Base-by-base conservation (phyloP, 2,797 vertebrate genomes). In the Sebastes umbrosus region DNA sequence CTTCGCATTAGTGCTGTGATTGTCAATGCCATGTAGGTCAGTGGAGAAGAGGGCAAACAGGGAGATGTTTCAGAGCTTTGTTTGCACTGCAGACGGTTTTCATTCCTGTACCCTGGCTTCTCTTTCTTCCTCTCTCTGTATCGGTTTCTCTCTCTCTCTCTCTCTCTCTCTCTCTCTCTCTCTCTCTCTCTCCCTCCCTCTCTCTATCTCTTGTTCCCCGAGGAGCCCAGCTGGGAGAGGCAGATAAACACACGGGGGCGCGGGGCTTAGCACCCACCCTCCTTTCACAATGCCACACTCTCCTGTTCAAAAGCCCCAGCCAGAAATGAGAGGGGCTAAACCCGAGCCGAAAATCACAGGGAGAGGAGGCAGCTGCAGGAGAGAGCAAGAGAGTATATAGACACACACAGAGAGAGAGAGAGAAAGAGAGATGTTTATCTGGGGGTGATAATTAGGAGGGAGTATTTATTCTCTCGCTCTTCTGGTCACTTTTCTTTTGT, bases 171-270 rank as follows among this genome's bases (percentile, higher is more conserved):
- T 58, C 14, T 9, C 24, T n/a, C 14, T 9, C 25, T n/a, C 65
- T 62, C 65, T 59, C 69, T 27, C 27, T 27, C 27, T 2, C 32
- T 63, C 24, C 20, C 24, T 29, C 36, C 46, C 78, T 74, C 67
- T 67, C 57, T 86, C 80, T 88, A 75, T 88, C 87, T 86, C 88
- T 87, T 79, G 84, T 90, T 90, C 89, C 92, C 93, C 9, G 84
- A 92, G 94, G 94, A 94, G 85, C 90, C 90, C 94, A 94, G 95
- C 96, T 96, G 95, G 90, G 84, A 94, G 93, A 95, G 92, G 85
- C 92, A 91, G 96, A 96, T 96, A 96, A 96, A 95, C 93, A 95
- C 90, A 90, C 54, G 39, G 87, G 87, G 89, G 86, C 68, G 69
- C 12, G 5, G 82, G 86, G 91, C 92, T 94, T 93, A 94, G 85